A percentile compares a stretch with the other conserved stretches of the same genome.
These are phyloP conservation scores for Machimus rusticus DNA, from an alignment of 2,888 invertebrate genomes.

Conservation along the genomic window DNA sequence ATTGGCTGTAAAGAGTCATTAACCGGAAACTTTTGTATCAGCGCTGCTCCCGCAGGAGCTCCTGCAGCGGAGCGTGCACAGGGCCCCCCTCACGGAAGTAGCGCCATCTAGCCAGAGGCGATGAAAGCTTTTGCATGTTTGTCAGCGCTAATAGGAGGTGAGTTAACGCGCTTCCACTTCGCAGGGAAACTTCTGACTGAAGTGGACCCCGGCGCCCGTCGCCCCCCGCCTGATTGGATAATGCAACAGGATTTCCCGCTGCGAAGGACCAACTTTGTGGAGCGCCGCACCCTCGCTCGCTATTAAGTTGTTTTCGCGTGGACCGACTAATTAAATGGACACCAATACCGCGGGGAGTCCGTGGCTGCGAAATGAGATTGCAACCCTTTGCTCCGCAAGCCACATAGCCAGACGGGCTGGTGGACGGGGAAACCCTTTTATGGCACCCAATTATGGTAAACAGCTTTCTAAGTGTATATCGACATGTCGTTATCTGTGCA, in stretches of 20 bases:
- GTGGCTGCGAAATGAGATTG: background rate
- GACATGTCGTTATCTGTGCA: background rate
- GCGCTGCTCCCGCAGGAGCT: background rate
- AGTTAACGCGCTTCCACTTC: conserved; percentile 16
- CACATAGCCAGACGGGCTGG: background rate
- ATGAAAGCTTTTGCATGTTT: conserved; percentile 36
- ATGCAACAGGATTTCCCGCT: conserved; percentile 2
- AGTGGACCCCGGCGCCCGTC: background rate
- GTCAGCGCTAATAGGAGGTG: conserved; percentile 5
- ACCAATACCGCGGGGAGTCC: background rate
- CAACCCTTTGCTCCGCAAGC: background rate
- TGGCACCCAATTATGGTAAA: conserved; percentile 34
- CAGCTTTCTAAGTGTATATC: conserved; percentile 23
- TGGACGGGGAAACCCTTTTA: background rate
- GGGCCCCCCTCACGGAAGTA: background rate
- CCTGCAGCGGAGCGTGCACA: background rate
- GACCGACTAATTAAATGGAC: background rate
- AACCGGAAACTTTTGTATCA: background rate
- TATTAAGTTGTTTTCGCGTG: background rate
- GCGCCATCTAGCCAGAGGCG: background rate
- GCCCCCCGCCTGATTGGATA: background rate
- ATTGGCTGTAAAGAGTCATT: background rate
- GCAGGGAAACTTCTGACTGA: conserved; percentile 15
- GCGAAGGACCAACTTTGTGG: background rate
- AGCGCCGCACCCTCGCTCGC: background rate